phyloP scores from a whole-genome alignment of 2,113 vertebrate species.

The Pseudolaguvia tuberculata region DNA sequence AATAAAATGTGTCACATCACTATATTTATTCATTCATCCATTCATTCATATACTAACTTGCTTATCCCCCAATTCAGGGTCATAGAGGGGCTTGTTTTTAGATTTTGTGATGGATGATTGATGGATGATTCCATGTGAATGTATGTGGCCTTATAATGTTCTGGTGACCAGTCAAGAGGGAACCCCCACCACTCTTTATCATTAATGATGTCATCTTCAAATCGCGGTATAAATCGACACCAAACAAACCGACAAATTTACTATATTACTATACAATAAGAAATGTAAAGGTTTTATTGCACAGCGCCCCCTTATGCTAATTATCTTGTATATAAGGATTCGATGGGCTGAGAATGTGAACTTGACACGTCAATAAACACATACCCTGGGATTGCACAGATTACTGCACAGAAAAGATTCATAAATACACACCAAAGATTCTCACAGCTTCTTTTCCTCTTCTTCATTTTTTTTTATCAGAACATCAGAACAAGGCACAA shows the following conservation, averaged over 20 bases:
- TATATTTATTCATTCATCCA: too few species aligned
- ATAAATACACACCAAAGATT: background rate
- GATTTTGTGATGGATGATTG: too few species aligned
- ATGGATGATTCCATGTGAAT: too few species aligned
- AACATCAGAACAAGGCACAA: constrained; percentile 28
- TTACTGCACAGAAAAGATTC: background rate
- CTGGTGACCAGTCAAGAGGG: too few species aligned
- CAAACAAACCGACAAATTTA: background rate
- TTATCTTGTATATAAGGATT: background rate
- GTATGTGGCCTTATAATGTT: too few species aligned
- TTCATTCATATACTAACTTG: too few species aligned
- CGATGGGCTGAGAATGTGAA: constrained; percentile 18
- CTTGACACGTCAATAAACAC: constrained; percentile 8
- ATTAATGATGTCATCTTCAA: background rate
- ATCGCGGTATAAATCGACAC: background rate
- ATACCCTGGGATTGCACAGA: constrained; percentile 5
- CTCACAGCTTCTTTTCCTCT: background rate
- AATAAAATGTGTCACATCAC: too few species aligned
- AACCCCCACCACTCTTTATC: too few species aligned
- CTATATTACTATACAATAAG: background rate
- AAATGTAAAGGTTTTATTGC: background rate
- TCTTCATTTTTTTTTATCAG: background rate
- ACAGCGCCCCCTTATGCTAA: background rate
- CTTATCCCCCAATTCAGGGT: too few species aligned
- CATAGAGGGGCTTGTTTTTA: too few species aligned